Base-by-base conservation (phyloP, 2,797 vertebrate genomes). In the Dipus sagitta region DNA sequence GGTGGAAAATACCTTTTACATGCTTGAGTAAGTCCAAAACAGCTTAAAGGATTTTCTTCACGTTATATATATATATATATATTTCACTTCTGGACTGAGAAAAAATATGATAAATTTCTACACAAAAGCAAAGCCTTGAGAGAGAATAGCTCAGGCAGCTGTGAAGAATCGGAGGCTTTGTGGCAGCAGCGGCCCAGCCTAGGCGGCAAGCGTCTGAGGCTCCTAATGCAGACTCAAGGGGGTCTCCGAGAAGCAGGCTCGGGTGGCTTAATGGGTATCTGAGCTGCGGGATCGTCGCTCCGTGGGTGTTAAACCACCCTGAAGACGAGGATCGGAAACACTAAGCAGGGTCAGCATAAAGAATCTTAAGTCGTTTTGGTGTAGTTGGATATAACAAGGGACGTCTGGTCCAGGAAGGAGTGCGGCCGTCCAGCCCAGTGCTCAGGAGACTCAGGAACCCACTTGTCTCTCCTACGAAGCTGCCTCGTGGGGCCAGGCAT, bases 1-100 rank as follows among this genome's bases (percentile, higher is more conserved):
- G 85, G 52, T 52, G 75, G 90, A 81, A 95, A 95, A 88, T 80
- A 34, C 75, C 78, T 94, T 88, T 96, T 54, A 30, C 18, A 85
- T 92, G 93, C 96, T 95, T 24, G 11, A 76, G 28, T 92, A 88
- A 92, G 32, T 93, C 93, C 91, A 90, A 93, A 95, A 96, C 60
- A 76, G 88, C 94, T 95, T 86, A 70, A 94, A 78, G 18, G 90
- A 74, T 89, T 97, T 98, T 94, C 94, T 96, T 93, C 88, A 71
- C 94, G 94, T 30, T 79, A 71, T 68, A 92, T 96, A 95, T 67
- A 68, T 18, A 82, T 60, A 77, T 85, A 76, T 34, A 86, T 86
- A 97, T 92, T 38, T 26, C 38, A 79, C 8, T 92, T 90, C 94
- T 89, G 76, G 68, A 52, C 1, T 9, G 74, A 94, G 80, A 23